A percentile compares a stretch with the other conserved stretches of the same genome.
These are phyloP conservation scores for Haliaeetus leucogaster DNA, from an alignment of 2,113 vertebrate genomes.

Conservation along the genomic window DNA sequence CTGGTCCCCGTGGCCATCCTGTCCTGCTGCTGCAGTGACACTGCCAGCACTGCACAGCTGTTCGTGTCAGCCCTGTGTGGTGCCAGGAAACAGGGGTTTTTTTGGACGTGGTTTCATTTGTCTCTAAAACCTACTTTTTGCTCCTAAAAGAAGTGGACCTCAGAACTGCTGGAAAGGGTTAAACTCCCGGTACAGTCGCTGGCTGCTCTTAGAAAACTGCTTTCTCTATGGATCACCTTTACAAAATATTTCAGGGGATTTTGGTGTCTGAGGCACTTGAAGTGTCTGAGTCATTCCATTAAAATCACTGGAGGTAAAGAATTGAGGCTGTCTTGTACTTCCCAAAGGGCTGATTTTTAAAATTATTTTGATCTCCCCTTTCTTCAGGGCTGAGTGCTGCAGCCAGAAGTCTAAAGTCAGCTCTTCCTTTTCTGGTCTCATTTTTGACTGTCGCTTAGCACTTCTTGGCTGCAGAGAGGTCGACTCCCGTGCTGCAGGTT, in stretches of 20 bases:
- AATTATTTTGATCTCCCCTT: background rate
- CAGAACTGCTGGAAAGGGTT: background rate
- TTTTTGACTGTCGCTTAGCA: background rate
- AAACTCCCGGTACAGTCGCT: background rate
- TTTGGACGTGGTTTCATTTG: background rate
- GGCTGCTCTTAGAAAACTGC: background rate
- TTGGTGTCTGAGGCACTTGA: background rate
- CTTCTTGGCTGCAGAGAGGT: background rate
- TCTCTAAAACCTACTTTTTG: background rate
- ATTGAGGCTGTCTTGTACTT: background rate
- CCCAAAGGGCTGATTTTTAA: background rate
- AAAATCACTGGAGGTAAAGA: background rate
- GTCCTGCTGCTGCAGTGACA: background rate
- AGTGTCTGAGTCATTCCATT: background rate
- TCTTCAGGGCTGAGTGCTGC: background rate
- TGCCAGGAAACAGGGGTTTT: background rate
- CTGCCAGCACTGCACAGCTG: background rate
- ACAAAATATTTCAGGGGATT: background rate
- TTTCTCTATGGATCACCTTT: background rate
- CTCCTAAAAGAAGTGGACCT: background rate
- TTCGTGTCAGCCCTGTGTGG: background rate
- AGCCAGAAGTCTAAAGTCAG: background rate
- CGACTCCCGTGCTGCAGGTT: background rate
- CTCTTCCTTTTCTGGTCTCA: background rate
- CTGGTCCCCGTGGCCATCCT: background rate